A percentile compares a stretch with the other conserved stretches of the same genome.
phyloP scores from a whole-genome alignment of 1,140 invertebrate species.

The Amphibalanus amphitrite region DNA sequence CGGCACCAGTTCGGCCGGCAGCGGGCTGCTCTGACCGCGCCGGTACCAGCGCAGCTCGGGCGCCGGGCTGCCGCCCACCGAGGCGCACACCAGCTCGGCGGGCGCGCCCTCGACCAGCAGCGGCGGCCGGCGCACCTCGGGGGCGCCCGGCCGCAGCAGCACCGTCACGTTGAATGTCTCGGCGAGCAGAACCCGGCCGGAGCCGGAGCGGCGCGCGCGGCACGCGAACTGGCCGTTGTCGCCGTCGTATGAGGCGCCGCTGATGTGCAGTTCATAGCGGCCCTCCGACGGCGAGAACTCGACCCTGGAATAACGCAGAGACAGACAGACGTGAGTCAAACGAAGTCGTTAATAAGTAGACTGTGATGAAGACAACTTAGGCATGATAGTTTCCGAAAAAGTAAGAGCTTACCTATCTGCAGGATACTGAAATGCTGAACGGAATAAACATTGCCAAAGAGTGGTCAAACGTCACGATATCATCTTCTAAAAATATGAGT shows the following conservation, averaged over 20 bases:
- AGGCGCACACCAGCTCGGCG: conserved; percentile 51
- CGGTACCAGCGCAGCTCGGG: conserved; percentile 44
- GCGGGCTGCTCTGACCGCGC: conserved; percentile 31
- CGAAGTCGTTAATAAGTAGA: too few species aligned
- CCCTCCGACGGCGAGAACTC: conserved; percentile 57
- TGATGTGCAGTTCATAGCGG: conserved; percentile 67
- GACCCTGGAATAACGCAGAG: conserved; percentile 33
- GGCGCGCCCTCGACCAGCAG: conserved; percentile 57
- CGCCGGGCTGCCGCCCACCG: conserved; percentile 68
- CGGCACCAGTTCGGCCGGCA: conserved; percentile 44
- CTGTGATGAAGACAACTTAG: too few species aligned
- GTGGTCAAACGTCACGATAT: too few species aligned
- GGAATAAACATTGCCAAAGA: too few species aligned
- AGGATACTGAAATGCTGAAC: too few species aligned
- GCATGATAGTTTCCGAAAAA: too few species aligned
- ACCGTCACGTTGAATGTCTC: conserved; percentile 69
- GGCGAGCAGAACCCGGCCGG: conserved; percentile 59
- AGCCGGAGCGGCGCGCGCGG: conserved; percentile 61
- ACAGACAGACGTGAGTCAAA: too few species aligned
- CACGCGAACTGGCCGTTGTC: conserved; percentile 87
- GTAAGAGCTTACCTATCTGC: too few species aligned
- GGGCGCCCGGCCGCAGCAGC: conserved; percentile 61
- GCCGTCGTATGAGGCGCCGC: conserved; percentile 45
- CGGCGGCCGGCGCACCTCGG: conserved; percentile 48
- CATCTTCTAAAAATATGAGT: too few species aligned